Conservation (phyloP, 1,140 invertebrate genomes). For the Epicauta chinensis region DNA sequence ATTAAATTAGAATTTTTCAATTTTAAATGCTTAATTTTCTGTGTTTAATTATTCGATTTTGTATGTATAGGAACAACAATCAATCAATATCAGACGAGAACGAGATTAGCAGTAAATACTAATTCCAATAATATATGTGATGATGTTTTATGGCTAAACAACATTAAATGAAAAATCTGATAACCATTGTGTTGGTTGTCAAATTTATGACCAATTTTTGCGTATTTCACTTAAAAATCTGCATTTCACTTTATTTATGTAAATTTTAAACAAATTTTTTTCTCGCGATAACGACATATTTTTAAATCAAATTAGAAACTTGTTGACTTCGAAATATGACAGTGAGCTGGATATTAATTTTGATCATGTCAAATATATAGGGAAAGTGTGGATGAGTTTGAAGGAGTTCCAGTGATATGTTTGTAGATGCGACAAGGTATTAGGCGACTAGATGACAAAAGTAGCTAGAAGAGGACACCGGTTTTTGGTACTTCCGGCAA, state of each 20-base stretch:
- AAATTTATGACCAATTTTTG: slow-evolving; percentile 8
- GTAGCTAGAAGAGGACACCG: slow-evolving; percentile 18
- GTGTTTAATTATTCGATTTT: no score
- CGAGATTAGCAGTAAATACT: slow-evolving; percentile 18
- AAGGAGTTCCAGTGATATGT: no score
- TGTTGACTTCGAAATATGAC: no score
- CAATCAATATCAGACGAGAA: slow-evolving; percentile 13
- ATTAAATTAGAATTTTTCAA: no score
- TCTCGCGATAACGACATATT: no score
- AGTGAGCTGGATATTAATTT: no score
- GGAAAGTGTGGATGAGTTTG: no score
- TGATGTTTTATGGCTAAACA: slow-evolving; percentile 18
- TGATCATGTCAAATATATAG: no score
- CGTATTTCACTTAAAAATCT: slow-evolving; percentile 1
- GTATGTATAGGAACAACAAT: slow-evolving; percentile 5
- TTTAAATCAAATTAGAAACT: no score
- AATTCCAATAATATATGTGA: slow-evolving; percentile 19
- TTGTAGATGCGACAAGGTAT: slow-evolving; percentile 8
- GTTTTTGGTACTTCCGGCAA: slow-evolving; percentile 16
- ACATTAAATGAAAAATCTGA: slow-evolving; percentile 17
- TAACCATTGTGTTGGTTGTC: slow-evolving; percentile 6
- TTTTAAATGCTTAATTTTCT: no score
- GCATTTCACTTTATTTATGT: no score
- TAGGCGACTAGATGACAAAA: slow-evolving; percentile 13
- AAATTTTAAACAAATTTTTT: no score